These are phyloP conservation scores for Semicossyphus pulcher DNA, from an alignment of 2,113 vertebrate species.

Conservation along the genomic window DNA sequence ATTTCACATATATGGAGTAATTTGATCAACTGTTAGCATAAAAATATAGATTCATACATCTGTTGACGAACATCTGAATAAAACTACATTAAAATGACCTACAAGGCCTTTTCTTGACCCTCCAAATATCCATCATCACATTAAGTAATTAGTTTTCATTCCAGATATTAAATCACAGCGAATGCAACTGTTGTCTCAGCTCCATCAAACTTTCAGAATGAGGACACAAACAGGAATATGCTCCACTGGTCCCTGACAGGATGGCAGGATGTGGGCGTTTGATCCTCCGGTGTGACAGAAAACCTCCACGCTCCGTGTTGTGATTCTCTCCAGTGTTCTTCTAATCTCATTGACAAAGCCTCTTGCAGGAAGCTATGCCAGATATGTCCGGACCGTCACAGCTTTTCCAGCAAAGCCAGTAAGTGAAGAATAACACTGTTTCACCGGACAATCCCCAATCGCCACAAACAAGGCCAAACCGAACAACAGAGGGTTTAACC, in stretches of 20 bases:
- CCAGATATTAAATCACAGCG: not conserved
- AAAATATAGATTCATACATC: not conserved
- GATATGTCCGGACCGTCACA: constrained; percentile 73
- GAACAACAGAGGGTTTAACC: constrained; percentile 80
- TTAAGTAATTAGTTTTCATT: not conserved
- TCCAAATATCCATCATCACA: not conserved
- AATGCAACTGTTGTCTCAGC: not conserved
- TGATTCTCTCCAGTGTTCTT: constrained; percentile 69
- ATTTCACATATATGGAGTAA: not conserved
- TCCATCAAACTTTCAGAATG: not conserved
- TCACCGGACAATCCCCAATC: constrained; percentile 70
- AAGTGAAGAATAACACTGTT: constrained; percentile 79
- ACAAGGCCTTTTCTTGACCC: not conserved
- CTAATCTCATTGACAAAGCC: constrained; percentile 78
- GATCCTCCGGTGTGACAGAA: constrained; percentile 32
- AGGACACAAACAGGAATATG: constrained; percentile 5
- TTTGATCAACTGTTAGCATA: not conserved
- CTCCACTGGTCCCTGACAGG: not conserved
- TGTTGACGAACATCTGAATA: not conserved
- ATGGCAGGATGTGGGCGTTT: constrained; percentile 47
- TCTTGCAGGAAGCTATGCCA: constrained; percentile 77
- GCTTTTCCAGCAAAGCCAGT: constrained; percentile 62
- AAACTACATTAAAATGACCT: not conserved
- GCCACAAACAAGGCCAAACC: constrained; percentile 70
- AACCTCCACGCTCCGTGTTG: constrained; percentile 52